Evolutionary conservation across 2,797 vertebrate genomes (phyloP).

Genomic region (Sphenopsis melanotis): DNA sequence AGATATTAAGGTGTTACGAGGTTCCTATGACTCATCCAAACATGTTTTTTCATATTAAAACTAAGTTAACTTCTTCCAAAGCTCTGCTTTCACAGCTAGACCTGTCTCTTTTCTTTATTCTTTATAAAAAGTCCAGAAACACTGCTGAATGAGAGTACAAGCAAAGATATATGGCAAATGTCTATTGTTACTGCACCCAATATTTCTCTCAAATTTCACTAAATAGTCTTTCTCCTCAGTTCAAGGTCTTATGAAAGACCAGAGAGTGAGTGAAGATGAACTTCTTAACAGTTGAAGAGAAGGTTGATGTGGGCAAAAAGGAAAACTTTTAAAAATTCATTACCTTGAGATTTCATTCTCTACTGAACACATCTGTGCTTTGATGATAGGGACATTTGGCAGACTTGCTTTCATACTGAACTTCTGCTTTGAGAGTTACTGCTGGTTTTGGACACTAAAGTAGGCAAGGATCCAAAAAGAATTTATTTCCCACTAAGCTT

Average conservation of each 20-base stretch:
- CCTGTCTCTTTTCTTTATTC: not conserved
- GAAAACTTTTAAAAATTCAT: not conserved
- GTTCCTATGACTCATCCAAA: not conserved
- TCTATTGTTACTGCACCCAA: not conserved
- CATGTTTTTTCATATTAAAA: not conserved
- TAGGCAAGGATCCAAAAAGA: not conserved
- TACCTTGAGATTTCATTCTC: not conserved
- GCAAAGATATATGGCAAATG: not conserved
- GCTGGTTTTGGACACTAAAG: not conserved
- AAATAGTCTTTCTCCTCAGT: not conserved
- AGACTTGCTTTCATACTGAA: not conserved
- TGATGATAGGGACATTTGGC: not conserved
- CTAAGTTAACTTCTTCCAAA: not conserved
- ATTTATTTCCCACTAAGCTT: not conserved
- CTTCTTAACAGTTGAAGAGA: not conserved
- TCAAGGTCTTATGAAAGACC: not conserved
- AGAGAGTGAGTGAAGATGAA: not conserved
- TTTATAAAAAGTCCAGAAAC: not conserved
- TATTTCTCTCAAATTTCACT: not conserved
- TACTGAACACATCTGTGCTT: not conserved
- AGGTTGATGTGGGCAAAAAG: not conserved
- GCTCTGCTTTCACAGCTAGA: not conserved
- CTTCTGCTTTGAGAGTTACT: not conserved
- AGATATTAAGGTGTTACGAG: not conserved
- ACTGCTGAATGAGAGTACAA: not conserved